Evolutionary conservation across 2,113 vertebrate species (phyloP), one percentile per base, ranked within the genome.

Genomic region (Atherinomorus stipes): DNA sequence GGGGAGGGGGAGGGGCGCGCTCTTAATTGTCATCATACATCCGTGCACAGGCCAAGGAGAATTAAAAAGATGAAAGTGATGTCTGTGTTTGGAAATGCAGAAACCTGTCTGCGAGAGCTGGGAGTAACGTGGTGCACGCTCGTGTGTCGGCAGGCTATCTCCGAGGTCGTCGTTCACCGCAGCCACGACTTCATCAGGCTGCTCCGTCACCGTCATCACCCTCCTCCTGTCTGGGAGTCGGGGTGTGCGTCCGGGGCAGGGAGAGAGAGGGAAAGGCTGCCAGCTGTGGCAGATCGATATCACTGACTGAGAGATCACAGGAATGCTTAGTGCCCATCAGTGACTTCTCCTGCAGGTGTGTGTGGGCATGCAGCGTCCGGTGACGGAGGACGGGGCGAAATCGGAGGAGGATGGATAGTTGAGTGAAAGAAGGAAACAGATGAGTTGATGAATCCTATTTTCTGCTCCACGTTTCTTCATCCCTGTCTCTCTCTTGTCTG

Each of bases 251-350:
- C 11, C 1, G 54, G 53, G 65, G 44, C 34, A 22, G 16, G 8
- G 31, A 40, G 26, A 25, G 64, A 74, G 61, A 74, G 47, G 68
- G 74, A 68, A 44, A 78, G 64, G 60, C 49, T 78, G 75, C 74
- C 77, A 84, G 77, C 83, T 63, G 66, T 61, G 40, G 80, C 52
- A 78, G 80, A 91, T 91, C 88, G 11, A 87, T 91, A 89, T 79
- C 88, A 70, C 75, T 82, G 89, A 89, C 82, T 82, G 85, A 85
- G 82, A 89, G 86, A 91, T 88, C 86, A 89, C 76, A 83, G 86
- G 62, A 70, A 75, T 85, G 84, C 84, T 91, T 87, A 91, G 77
- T 78, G 71, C 72, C 84, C 78, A 78, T 89, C 86, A 84, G 71
- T 80, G 84, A 80, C 79, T 84, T 61, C 45, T 49, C 45, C 50